Conservation (phyloP, 1,140 invertebrate species). For the Drosophila pseudoobscura region DNA sequence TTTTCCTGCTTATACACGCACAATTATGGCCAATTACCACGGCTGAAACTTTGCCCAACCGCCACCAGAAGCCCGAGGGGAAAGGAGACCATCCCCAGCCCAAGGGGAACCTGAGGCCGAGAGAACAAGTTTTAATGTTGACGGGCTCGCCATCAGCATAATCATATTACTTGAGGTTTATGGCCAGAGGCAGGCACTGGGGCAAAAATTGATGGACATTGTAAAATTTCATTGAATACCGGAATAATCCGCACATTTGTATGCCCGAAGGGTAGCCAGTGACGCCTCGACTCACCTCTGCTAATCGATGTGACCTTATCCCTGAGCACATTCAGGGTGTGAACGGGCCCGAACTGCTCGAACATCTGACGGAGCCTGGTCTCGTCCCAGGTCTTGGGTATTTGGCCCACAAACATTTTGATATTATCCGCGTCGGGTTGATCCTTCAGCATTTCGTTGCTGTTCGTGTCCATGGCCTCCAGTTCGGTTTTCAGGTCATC, state of each 20-base stretch:
- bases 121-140: conserved; percentile 56
- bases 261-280: conserved; percentile 33
- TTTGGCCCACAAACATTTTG: conserved; percentile 99
- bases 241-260: conserved; percentile 65
- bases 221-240: conserved; percentile 70
- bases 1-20: conserved; percentile 61
- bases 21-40: conserved; percentile 63
- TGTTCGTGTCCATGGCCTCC: conserved; percentile 33
- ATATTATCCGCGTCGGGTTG: conserved; percentile 98
- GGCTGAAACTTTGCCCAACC: conserved; percentile 41
- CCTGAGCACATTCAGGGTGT: conserved; percentile 97
- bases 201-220: conserved; percentile 60
- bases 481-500: conserved; percentile 44
- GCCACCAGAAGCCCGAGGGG: not conserved
- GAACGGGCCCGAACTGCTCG: conserved; percentile 97
- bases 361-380: conserved; percentile 96
- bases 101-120: conserved; percentile 19
- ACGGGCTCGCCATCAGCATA: conserved; percentile 60
- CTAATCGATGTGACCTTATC: conserved; percentile 98
- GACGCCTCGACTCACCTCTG: conserved; percentile 90
- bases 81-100: not conserved
- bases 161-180: conserved; percentile 74
- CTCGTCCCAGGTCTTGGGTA: conserved; percentile 98
- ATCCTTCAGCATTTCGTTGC: conserved; percentile 83
- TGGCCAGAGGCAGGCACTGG: not conserved